phyloP scores from a whole-genome alignment of 2,797 vertebrate species.

The Rhinella marina region DNA sequence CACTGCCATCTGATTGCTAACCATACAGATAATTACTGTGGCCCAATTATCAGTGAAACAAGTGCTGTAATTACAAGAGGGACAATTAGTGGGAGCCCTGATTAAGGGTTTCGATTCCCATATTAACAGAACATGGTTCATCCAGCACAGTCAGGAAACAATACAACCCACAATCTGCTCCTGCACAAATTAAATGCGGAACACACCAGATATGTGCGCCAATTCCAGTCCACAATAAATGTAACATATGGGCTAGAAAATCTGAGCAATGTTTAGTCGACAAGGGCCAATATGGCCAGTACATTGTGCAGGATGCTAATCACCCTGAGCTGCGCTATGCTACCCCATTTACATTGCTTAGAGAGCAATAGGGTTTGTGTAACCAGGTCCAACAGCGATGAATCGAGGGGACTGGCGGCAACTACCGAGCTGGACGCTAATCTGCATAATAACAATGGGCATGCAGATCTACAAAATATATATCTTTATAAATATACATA shows the following conservation, averaged over 20 bases:
- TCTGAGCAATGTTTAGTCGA: slow-evolving; percentile 21
- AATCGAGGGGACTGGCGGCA: not conserved
- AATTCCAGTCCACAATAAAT: slow-evolving; percentile 8
- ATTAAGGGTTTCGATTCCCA: slow-evolving; percentile 88
- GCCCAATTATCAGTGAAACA: slow-evolving; percentile 96
- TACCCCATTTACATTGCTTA: not conserved
- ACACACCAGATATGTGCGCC: not conserved
- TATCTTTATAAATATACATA: not conserved
- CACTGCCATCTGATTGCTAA: slow-evolving; percentile 84
- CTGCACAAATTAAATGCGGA: slow-evolving; percentile 3
- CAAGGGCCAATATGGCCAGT: slow-evolving; percentile 2
- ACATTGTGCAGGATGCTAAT: slow-evolving; percentile 10
- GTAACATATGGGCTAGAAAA: not conserved
- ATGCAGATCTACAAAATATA: not conserved
- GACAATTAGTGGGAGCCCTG: slow-evolving; percentile 92
- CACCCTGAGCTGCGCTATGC: slow-evolving; percentile 2
- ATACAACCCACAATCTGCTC: slow-evolving; percentile 25
- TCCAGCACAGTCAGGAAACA: slow-evolving; percentile 37
- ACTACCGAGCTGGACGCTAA: not conserved
- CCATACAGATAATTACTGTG: slow-evolving; percentile 99
- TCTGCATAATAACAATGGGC: not conserved
- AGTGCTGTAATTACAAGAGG: slow-evolving; percentile 97
- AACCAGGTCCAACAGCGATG: slow-evolving; percentile 46
- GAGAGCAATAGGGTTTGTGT: slow-evolving; percentile 29
- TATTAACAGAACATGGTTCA: slow-evolving; percentile 55